Percentiles rank a stretch among this genome's conserved stretches.
Conservation (phyloP, 2,113 vertebrate genomes). For the Pyxicephalus adspersus region DNA sequence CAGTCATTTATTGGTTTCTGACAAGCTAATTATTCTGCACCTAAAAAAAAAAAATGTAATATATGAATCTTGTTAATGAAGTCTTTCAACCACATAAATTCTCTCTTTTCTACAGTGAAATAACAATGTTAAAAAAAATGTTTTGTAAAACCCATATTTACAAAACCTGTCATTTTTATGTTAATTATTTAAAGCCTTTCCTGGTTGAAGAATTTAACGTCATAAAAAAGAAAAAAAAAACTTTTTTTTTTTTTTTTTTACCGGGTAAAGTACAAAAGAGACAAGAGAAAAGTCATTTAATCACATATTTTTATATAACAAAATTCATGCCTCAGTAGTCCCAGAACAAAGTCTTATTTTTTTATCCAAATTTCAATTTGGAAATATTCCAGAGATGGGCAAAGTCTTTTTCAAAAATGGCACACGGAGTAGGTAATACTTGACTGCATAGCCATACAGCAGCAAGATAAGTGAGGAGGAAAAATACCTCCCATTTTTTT, state of each 20-base stretch:
- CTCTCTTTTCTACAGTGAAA: constrained; percentile 92
- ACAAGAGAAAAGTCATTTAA: constrained; percentile 90
- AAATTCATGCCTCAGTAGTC: constrained; percentile 74
- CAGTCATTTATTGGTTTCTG: constrained; percentile 65
- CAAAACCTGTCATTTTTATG: constrained; percentile 80
- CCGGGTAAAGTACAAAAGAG: constrained; percentile 99
- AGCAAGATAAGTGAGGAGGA: constrained; percentile 81
- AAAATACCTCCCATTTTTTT: constrained; percentile 75
- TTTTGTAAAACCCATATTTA: constrained; percentile 89
- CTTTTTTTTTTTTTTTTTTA: constrained; percentile 88
- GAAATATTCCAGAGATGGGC: constrained; percentile 82
- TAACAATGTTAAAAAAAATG: constrained; percentile 86
- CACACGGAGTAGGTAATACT: constrained; percentile 79
- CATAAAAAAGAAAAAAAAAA: constrained; percentile 99
- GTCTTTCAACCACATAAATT: constrained; percentile 70
- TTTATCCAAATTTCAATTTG: constrained; percentile 73
- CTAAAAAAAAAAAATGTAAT: constrained; percentile 57
- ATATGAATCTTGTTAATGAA: constrained; percentile 64
- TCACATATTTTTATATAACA: constrained; percentile 79
- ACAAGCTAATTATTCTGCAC: constrained; percentile 64
- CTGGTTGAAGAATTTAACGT: constrained; percentile 90
- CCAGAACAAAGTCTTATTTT: constrained; percentile 69
- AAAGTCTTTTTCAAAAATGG: constrained; percentile 82
- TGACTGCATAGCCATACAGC: constrained; percentile 89
- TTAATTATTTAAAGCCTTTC: constrained; percentile 94